These are phyloP conservation scores for Pterocles gutturalis DNA, from an alignment of 2,113 vertebrate genomes.

Conservation along the genomic window DNA sequence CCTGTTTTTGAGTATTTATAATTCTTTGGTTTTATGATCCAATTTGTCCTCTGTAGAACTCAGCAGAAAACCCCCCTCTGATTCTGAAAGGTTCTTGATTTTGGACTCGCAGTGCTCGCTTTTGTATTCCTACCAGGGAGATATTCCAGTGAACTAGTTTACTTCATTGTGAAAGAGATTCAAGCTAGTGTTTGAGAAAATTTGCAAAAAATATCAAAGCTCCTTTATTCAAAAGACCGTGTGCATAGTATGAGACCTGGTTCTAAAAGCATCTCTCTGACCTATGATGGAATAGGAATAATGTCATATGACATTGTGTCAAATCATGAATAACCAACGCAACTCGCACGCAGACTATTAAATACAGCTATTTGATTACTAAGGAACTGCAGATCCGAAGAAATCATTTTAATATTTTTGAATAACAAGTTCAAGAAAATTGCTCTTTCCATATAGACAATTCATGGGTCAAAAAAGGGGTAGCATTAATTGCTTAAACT, in stretches of 20 bases:
- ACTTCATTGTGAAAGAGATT: not conserved
- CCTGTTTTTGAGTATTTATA: not conserved
- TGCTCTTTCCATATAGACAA: constrained; percentile 29
- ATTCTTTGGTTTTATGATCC: not conserved
- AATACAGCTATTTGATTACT: not conserved
- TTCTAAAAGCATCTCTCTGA: not conserved
- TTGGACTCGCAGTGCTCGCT: not conserved
- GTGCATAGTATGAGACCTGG: not conserved
- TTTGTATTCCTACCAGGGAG: not conserved
- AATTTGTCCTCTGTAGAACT: not conserved
- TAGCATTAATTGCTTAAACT: constrained; percentile 43
- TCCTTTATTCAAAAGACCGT: not conserved
- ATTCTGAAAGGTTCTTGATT: not conserved
- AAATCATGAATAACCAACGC: not conserved
- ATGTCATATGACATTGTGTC: not conserved
- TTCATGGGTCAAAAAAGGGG: constrained; percentile 43
- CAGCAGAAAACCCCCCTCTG: not conserved
- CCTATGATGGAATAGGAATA: not conserved
- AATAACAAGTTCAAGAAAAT: constrained; percentile 36
- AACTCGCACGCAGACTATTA: not conserved
- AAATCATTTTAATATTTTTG: not conserved
- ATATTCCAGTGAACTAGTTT: not conserved
- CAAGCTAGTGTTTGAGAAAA: not conserved
- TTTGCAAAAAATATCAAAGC: not conserved
- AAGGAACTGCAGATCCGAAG: not conserved